Conservation (phyloP, 2,888 invertebrate species). For the Phaedon cochleariae region DNA sequence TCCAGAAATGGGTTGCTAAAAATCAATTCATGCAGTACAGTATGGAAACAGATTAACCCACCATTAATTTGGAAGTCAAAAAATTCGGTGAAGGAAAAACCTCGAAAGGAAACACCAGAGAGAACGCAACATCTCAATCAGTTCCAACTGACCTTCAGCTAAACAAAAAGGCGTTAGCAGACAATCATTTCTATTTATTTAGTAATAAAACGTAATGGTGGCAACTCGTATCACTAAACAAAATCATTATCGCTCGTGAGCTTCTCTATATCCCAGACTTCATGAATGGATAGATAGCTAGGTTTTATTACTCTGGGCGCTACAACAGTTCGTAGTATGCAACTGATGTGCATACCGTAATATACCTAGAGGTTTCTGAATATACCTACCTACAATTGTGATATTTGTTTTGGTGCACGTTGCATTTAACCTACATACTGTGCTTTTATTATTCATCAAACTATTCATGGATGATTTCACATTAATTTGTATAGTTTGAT, state of each 20-base stretch:
- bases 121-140: too few species aligned
- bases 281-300: conserved; percentile 34
- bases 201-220: conserved; percentile 24
- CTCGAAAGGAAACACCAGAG: too few species aligned
- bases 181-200: conserved; percentile 26
- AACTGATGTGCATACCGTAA: conserved; percentile 22
- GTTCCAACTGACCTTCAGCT: background rate
- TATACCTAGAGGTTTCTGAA: conserved; percentile 1
- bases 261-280: conserved; percentile 23
- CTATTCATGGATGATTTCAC: background rate
- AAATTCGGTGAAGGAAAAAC: too few species aligned
- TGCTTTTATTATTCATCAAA: background rate
- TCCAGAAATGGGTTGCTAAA: too few species aligned
- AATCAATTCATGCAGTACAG: too few species aligned
- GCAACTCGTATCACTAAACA: conserved; percentile 30
- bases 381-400: background rate
- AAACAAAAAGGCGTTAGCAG: conserved; percentile 5
- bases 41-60: too few species aligned
- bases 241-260: conserved; percentile 31
- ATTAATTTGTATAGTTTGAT: too few species aligned
- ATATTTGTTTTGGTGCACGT: background rate
- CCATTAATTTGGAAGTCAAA: too few species aligned
- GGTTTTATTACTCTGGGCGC: conserved; percentile 33
- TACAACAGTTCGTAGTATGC: conserved; percentile 32
- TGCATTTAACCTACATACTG: background rate